These are phyloP conservation scores for Ibycter americanus DNA, from an alignment of 2,797 vertebrate species.

Conservation along the genomic window DNA sequence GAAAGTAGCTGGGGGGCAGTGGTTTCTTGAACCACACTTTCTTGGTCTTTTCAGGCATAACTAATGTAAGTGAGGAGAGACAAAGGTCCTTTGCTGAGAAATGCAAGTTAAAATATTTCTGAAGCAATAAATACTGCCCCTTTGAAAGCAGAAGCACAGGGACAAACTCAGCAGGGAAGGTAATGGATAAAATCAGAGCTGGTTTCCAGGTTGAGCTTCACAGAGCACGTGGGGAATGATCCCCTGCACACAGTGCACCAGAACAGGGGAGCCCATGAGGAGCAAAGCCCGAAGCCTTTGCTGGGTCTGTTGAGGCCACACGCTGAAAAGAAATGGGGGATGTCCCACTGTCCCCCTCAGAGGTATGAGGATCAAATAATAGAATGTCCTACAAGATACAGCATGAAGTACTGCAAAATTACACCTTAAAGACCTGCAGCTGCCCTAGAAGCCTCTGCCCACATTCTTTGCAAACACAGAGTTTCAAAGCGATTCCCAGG, in stretches of 20 bases:
- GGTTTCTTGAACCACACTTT: not conserved
- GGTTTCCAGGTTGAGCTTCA: not conserved
- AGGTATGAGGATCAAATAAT: not conserved
- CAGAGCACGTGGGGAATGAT: not conserved
- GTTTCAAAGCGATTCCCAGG: not conserved
- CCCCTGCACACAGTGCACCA: rapidly evolving
- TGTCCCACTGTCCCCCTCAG: not conserved
- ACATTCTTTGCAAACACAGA: not conserved
- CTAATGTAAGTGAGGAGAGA: not conserved
- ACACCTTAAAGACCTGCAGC: not conserved
- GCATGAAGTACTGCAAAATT: not conserved
- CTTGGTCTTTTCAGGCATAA: not conserved
- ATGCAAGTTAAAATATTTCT: not conserved
- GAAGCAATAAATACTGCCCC: not conserved
- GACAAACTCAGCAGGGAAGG: not conserved
- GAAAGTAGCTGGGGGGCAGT: not conserved
- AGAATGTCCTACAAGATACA: not conserved
- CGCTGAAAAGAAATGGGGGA: not conserved
- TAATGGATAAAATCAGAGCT: not conserved
- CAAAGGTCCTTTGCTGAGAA: not conserved
- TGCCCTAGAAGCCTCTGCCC: not conserved
- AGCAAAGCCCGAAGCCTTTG: not conserved
- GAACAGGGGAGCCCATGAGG: not conserved
- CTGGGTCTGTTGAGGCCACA: rapidly evolving
- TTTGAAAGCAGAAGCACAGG: not conserved